phyloP scores from a whole-genome alignment of 2,888 invertebrate genomes.

The Cheilosia pagana region DNA sequence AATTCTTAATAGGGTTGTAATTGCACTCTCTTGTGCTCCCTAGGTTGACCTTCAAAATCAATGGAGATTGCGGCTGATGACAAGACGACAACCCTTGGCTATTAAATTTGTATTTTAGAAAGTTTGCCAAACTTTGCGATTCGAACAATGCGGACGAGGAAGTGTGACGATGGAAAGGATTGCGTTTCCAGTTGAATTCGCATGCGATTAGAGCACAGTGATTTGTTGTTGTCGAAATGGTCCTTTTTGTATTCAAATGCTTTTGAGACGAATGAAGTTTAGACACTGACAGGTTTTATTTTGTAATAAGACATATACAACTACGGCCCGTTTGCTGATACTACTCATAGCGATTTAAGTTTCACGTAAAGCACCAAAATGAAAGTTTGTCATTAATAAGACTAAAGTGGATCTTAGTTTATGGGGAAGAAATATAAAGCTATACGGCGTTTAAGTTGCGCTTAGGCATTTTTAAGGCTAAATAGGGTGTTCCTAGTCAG shows the following conservation, averaged over 20 bases:
- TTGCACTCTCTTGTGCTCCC: constrained; percentile 1
- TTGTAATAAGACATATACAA: no score
- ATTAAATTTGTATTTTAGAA: constrained; percentile 37
- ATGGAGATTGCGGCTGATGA: constrained; percentile 24
- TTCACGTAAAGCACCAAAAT: no score
- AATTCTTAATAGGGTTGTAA: neutral
- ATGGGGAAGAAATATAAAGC: no score
- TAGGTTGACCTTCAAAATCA: constrained; percentile 36
- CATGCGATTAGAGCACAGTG: constrained; percentile 34
- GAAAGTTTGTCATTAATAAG: no score
- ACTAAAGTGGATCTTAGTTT: no score
- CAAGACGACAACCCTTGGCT: constrained; percentile 13
- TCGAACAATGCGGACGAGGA: neutral
- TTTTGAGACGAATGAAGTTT: constrained; percentile 21
- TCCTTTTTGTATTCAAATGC: constrained; percentile 33
- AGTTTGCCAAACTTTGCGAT: constrained; percentile 34
- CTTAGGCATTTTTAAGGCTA: no score
- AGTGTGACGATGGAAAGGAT: constrained; percentile 22
- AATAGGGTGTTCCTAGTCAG: no score
- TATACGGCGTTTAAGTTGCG: no score
- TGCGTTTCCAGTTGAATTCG: constrained; percentile 35
- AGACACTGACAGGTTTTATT: no score
- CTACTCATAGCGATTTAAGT: no score
- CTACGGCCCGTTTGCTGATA: no score
- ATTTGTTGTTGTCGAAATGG: constrained; percentile 16